A percentile compares a stretch with the other conserved stretches of the same genome.
phyloP scores from a whole-genome alignment of 2,888 invertebrate genomes.

The Mamestra brassicae region DNA sequence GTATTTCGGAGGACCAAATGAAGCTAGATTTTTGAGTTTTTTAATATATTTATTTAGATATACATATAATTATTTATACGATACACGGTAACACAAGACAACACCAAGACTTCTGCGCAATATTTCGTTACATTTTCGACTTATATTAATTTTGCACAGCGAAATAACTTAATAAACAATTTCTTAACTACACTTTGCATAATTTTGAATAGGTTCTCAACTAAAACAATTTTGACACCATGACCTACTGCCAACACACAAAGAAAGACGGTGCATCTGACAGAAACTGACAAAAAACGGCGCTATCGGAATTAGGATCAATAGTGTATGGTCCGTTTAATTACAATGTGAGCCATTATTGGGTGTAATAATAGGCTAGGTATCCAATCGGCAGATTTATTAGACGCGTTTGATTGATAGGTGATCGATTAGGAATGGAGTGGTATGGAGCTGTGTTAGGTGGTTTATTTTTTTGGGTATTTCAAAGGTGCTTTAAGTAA shows the following conservation, averaged over 20 bases:
- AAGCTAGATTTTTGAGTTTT: too few species aligned
- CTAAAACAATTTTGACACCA: slow-evolving; percentile 62
- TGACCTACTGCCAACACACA: slow-evolving; percentile 47
- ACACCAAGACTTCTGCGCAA: too few species aligned
- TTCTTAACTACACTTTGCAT: background rate
- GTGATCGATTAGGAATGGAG: slow-evolving; percentile 76
- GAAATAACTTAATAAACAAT: background rate
- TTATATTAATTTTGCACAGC: background rate
- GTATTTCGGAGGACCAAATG: too few species aligned
- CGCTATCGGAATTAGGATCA: slow-evolving; percentile 68
- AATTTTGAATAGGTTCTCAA: background rate
- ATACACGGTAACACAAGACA: too few species aligned
- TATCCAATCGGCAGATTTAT: slow-evolving; percentile 82
- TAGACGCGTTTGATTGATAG: slow-evolving; percentile 85
- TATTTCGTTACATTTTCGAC: background rate
- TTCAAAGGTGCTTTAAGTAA: too few species aligned
- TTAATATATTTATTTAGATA: too few species aligned
- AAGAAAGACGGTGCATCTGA: slow-evolving; percentile 48
- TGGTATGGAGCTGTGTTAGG: slow-evolving; percentile 71
- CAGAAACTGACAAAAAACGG: slow-evolving; percentile 49
- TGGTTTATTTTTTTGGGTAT: background rate
- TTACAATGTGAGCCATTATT: slow-evolving; percentile 77
- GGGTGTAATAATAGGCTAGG: slow-evolving; percentile 80
- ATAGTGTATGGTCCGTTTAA: slow-evolving; percentile 70
- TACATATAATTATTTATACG: too few species aligned